Percentiles rank a stretch among this genome's conserved stretches.
Conservation (phyloP, 1,140 invertebrate species). For the Diorhabda sublineata region DNA sequence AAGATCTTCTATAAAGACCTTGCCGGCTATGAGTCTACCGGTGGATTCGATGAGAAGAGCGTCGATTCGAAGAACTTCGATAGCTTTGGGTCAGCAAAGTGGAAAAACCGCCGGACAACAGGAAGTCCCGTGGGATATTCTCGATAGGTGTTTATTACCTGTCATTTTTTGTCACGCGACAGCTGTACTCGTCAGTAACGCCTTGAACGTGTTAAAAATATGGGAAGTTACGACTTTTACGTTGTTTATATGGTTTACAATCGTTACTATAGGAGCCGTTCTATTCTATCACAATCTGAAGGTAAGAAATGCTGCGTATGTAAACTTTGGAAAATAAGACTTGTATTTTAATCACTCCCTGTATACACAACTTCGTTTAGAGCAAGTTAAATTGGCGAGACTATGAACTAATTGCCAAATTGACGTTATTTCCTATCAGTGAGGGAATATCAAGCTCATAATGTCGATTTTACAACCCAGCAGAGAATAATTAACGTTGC, state of each 20-base stretch:
- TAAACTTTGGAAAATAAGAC: too few relatives aligned
- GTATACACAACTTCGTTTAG: too few relatives aligned
- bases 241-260: conserved; percentile 68
- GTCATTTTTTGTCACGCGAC: conserved; percentile 72
- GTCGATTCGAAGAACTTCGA: conserved; percentile 33
- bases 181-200: conserved; percentile 65
- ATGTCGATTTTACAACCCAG: too few relatives aligned
- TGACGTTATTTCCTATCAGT: too few relatives aligned
- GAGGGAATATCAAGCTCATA: too few relatives aligned
- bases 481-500: too few relatives aligned
- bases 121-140: conserved; percentile 71
- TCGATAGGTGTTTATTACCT: conserved; percentile 71
- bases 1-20: conserved; percentile 38
- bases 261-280: conserved; percentile 64
- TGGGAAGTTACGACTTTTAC: conserved; percentile 70
- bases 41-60: conserved; percentile 24
- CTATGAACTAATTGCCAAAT: too few relatives aligned
- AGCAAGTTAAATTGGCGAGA: too few relatives aligned
- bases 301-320: conserved; percentile 50
- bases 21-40: conserved; percentile 34
- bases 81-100: conserved; percentile 22
- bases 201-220: conserved; percentile 65
- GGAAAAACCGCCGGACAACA: conserved; percentile 21
- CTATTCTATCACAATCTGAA: conserved; percentile 78
- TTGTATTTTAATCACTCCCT: too few relatives aligned